Base-by-base conservation (phyloP, 2,888 invertebrate genomes). In the Pinctada fucata region DNA sequence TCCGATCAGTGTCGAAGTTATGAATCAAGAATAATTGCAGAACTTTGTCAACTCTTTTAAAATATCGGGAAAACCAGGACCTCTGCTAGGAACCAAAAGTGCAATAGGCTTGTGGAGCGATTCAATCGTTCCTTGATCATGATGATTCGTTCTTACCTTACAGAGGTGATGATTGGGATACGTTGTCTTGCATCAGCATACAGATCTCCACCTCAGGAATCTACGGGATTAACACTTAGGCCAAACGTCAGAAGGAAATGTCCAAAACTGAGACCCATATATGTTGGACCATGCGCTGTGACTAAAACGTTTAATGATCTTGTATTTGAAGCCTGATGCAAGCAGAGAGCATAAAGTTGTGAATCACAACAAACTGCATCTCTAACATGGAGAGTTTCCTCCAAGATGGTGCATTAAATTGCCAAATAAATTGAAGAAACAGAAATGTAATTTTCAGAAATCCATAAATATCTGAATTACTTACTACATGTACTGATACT, bases 1-100 rank as follows among this genome's bases (percentile, higher is more conserved):
- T 74, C 76, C 13, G 83, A 83, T 47, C 82, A 80, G 63, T 82
- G 83, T 58, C 58, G 75, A 10, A 82, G 78, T 66, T 83, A 69
- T 49, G 79, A 79, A 31, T 76, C 72, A 50, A 16, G n/a, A 5
- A 52, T 79, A 5, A 67, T 79, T 31, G 48, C 13, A 50, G 76
- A 79, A 63, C 45, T 76, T 4, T 79, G 79, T 31, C 16, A 48
- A 10, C n/a, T 79, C 4, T 51, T 82, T 31, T 31, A 31, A 31
- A 70, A 79, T 16, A 77, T 82, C 3, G 74, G 69, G 51, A 76
- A 79, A 71, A 79, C 73, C 5, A 63, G 77, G 48, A 81, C 81
- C 8, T 63, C 77, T 3, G 50, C 77, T 0, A 50, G 72, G 10
- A 63, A 76, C 47, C 82, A 79, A 0, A 51, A 72, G 51, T 74